Evolutionary conservation across 2,113 vertebrate species (phyloP).

Genomic region (Cricetomys ansorgei): DNA sequence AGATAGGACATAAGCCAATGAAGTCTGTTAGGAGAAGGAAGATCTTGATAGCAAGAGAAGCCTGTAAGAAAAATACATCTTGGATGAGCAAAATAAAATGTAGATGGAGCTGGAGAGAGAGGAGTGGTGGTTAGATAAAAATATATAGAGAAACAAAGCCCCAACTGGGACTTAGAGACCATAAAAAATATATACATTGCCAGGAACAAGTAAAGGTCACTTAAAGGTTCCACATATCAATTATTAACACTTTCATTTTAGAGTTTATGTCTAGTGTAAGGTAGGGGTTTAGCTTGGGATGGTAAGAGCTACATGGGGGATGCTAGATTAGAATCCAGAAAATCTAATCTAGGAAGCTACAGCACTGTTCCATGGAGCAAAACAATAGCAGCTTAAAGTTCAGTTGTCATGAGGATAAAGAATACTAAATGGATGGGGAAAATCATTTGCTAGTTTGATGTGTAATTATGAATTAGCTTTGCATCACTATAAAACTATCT

Average conservation of each 20-base stretch:
- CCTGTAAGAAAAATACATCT: background rate
- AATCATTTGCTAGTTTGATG: background rate
- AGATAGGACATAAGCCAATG: background rate
- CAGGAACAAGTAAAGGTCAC: background rate
- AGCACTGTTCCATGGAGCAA: background rate
- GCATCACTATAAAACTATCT: background rate
- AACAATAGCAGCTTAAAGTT: background rate
- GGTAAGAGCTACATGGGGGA: background rate
- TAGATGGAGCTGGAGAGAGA: background rate
- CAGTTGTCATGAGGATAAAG: background rate
- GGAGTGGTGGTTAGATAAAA: background rate
- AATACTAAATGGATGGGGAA: background rate
- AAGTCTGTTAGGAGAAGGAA: background rate
- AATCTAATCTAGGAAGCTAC: background rate
- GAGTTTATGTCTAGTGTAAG: background rate
- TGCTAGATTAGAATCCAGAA: background rate
- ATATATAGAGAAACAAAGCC: background rate
- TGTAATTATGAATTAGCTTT: background rate
- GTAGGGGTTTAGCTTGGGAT: background rate
- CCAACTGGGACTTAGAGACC: background rate
- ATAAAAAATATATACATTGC: background rate
- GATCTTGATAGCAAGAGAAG: background rate
- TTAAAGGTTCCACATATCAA: background rate
- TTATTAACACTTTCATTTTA: constrained; percentile 4
- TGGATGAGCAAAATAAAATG: background rate